Evolutionary conservation across 2,888 invertebrate genomes (phyloP), one percentile per base, ranked within the genome.

Genomic region (Acrobasis suavella): DNA sequence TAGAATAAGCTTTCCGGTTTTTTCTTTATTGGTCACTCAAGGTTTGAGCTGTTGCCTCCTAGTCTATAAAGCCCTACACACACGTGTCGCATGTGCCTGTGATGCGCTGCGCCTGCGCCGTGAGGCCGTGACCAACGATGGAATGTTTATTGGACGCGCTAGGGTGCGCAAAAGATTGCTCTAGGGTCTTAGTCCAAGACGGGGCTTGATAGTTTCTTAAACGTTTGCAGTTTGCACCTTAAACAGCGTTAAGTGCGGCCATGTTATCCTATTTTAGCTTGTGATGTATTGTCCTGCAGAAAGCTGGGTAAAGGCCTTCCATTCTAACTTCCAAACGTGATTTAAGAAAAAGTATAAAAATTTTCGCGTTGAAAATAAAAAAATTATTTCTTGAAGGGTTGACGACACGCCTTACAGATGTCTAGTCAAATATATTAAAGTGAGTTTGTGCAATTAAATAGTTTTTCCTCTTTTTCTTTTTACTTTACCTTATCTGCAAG

Each of bases 141-240:
- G 86, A 89, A 89, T 89, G 90, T 88, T 86, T 86, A 87, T 89
- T 88, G 85, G 81, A 74, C 65, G 72, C 59, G 66, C 69, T 72
- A 77, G 75, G 78, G 79, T 64, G 77, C 67, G 72, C 71, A 77
- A 61, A 52, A 46, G 9, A 46, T n/a, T 46, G 46, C 46, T 46
- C 14, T n/a, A 46, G 46, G 46, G 46, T 46, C 46, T 32, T 8
- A 5, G 32, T 6, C 32, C 32, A 32, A 42, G 42, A 46, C n/a
- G 1, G 14, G 46, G 32, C 32, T 8, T 32, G 32, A 32, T 46
- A 46, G 14, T 46, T 46, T 46, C 14, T 46, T 46, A 46, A 46
- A 46, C 46, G 46, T 14, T n/a, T 46, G 46, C 46, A 46, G 14
- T 12, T 46, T 46, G 46, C 32, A 32, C 32, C 32, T 32, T 32